Evolutionary conservation across 2,113 vertebrate species (phyloP).

Genomic region (Centropristis striata): DNA sequence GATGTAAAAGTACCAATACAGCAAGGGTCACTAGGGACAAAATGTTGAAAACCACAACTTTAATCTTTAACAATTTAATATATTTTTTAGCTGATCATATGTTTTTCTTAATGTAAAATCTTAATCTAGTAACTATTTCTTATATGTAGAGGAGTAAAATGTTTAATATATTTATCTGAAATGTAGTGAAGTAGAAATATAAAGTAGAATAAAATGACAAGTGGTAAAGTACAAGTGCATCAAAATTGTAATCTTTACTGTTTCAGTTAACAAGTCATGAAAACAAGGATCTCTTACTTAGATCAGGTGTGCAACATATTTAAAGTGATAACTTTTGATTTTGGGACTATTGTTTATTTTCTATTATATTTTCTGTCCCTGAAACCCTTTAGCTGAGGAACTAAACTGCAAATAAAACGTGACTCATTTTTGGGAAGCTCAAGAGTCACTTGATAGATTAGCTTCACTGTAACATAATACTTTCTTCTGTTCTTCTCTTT

Average conservation of each 20-base stretch:
- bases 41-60: too few relatives aligned
- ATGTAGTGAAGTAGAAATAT: background rate
- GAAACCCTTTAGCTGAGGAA: background rate
- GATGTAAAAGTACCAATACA: background rate
- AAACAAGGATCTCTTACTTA: background rate
- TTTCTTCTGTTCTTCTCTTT: slow-evolving; percentile 1
- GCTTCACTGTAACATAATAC: slow-evolving; percentile 18
- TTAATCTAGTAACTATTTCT: background rate
- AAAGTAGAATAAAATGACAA: background rate
- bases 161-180: background rate
- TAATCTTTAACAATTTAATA: too few relatives aligned
- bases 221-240: too few relatives aligned
- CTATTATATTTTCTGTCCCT: background rate
- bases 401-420: background rate
- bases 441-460: background rate
- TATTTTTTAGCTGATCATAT: too few relatives aligned
- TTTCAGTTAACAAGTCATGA: background rate
- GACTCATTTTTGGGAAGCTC: background rate
- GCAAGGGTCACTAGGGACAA: background rate
- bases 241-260: too few relatives aligned
- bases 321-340: background rate
- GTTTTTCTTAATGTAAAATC: too few relatives aligned
- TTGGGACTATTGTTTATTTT: background rate
- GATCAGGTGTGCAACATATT: background rate
- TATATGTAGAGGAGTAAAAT: background rate